Evolutionary conservation across 1,140 invertebrate genomes (phyloP).

Genomic region (Heliconius nattereri): DNA sequence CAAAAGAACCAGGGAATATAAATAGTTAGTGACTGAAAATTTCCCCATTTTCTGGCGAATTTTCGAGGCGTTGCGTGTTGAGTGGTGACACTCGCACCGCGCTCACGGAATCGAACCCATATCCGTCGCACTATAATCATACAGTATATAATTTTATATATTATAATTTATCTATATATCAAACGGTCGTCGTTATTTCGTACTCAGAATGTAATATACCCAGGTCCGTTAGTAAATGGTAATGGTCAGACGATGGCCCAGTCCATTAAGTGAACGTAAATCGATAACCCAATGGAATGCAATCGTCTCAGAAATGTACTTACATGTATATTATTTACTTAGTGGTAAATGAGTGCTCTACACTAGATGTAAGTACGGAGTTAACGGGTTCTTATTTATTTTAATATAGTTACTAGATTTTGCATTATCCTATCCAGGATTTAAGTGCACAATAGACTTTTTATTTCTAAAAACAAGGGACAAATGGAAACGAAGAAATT

Average conservation of each 20-base stretch:
- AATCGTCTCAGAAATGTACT: neutral
- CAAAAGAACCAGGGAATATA: no score
- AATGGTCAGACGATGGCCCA: neutral
- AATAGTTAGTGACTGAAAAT: no score
- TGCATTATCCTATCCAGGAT: no score
- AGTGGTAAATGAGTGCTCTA: neutral
- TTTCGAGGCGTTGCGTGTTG: no score
- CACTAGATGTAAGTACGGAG: neutral
- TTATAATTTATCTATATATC: neutral
- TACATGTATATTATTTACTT: neutral
- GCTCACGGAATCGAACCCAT: no score
- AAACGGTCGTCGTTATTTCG: neutral
- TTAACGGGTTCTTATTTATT: no score
- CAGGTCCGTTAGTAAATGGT: neutral
- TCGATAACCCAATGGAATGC: neutral
- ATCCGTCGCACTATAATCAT: no score
- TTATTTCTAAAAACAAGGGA: neutral
- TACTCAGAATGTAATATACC: slow-evolving; percentile 7
- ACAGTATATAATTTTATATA: no score
- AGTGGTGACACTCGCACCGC: no score
- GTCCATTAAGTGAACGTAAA: neutral
- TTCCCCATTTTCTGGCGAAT: no score
- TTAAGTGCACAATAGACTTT: neutral
- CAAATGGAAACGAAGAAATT: no score
- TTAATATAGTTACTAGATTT: no score